These are phyloP conservation scores for Cynopterus sphinx DNA, from an alignment of 2,797 vertebrate genomes.

Conservation along the genomic window DNA sequence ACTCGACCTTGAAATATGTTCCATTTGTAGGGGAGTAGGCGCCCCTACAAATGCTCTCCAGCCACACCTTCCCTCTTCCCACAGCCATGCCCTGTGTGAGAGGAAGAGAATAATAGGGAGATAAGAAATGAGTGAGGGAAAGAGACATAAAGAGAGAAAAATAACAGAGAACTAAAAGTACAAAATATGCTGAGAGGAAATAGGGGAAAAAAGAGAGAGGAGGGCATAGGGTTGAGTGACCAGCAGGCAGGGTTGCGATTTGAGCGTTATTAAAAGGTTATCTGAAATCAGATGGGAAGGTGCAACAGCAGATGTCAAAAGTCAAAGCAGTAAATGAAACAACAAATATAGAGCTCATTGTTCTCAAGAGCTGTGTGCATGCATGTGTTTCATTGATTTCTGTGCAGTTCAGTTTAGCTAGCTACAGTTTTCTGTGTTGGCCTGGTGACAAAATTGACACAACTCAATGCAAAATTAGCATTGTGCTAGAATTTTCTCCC, in stretches of 20 bases:
- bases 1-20: neutral
- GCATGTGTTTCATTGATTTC: neutral
- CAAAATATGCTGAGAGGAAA: neutral
- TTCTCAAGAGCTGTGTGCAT: neutral
- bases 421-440: neutral
- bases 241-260: neutral
- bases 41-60: neutral
- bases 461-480: neutral
- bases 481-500: neutral
- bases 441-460: neutral
- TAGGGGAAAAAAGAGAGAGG: neutral
- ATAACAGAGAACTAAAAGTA: neutral
- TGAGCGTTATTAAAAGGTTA: neutral
- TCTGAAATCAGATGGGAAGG: neutral
- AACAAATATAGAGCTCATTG: neutral
- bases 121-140: neutral
- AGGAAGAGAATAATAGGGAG: neutral
- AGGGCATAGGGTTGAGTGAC: neutral
- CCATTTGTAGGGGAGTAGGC: neutral
- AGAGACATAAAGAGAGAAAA: neutral
- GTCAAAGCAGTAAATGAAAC: neutral
- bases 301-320: neutral
- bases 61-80: neutral
- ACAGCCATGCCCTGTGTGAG: accelerated
- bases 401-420: neutral